Evolutionary conservation across 2,797 vertebrate genomes (phyloP), one percentile per base, ranked within the genome.

Genomic region (Botia almorhae): DNA sequence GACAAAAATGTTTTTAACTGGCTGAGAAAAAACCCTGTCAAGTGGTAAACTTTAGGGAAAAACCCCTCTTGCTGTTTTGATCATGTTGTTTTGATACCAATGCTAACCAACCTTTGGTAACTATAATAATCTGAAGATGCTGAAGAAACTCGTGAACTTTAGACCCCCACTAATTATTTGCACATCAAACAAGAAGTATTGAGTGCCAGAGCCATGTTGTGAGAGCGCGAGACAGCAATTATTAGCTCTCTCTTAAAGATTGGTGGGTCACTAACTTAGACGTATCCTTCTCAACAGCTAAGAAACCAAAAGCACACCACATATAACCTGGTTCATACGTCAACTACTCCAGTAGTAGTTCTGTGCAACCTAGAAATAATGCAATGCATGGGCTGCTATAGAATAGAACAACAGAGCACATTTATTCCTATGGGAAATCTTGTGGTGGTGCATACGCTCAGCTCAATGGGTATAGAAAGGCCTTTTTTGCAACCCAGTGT

Each of bases 231-330:
- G 78, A 81, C 87, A 83, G 84, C 78, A 69, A 90, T 91, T 85
- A 88, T 91, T 89, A 90, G 64, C 76, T 21, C 85, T 71, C 83
- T 85, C 81, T 36, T 73, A 77, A 89, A 91, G 89, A 93, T 92
- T 79, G 90, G 92, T 90, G 82, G 78, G 81, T 85, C 81, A 85
- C 73, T 72, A 63, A 26, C 63, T 81, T 82, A 76, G 81, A 86
- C 64, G 69, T 60, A 70, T 83, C 43, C 73, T 19, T 72, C 68
- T 82, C 81, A 23, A 46, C 77, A 48, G 74, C 21, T 67, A 76
- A 67, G 68, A 81, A 76, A 78, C 46, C 73, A 81, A 85, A 88
- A 81, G 80, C 56, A 70, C 13, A 53, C 56, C 46, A 68, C 72
- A 39, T 50, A 50, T 70, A 58, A 43, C 36, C 64, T 74, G 80